Percentiles rank a stretch among this genome's conserved stretches.
phyloP scores from a whole-genome alignment of 2,888 invertebrate species.

The Leucophenga montana region DNA sequence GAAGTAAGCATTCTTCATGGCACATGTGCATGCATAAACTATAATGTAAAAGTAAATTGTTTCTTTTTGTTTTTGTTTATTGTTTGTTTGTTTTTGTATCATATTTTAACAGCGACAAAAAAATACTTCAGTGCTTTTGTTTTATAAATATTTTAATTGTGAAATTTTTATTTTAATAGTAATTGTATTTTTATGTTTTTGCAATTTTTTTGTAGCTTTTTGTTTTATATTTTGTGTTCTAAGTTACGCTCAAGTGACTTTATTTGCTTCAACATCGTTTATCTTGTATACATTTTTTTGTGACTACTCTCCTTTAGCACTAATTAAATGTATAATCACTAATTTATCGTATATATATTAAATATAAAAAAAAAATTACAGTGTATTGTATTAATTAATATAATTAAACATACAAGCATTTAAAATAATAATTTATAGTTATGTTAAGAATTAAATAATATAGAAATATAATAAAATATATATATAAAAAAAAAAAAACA shows the following conservation, averaged over 20 bases:
- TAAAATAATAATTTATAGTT: not conserved
- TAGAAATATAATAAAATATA: not conserved
- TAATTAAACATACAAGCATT: conserved; percentile 21
- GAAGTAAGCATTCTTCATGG: no score
- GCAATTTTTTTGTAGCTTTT: conserved; percentile 23
- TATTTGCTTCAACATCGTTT: not conserved
- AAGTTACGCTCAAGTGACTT: conserved; percentile 10
- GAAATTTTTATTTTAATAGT: conserved; percentile 11
- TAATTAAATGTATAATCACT: conserved; percentile 5
- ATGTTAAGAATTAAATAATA: not conserved
- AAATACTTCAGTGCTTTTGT: conserved; percentile 36
- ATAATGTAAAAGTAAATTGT: conserved; percentile 38
- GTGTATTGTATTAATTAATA: conserved; percentile 22
- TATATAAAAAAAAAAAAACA: conserved; percentile 4
- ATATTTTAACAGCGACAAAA: no score
- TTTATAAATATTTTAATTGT: conserved; percentile 35
- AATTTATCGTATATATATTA: not conserved
- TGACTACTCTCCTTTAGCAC: conserved; percentile 11
- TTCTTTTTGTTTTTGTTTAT: not conserved
- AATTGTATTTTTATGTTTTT: conserved; percentile 27
- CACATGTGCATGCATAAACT: conserved; percentile 30
- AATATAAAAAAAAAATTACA: conserved; percentile 6
- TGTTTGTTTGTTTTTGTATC: no score
- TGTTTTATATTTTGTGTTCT: conserved; percentile 15
- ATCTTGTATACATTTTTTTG: conserved; percentile 21